Evolutionary conservation across 2,797 vertebrate genomes (phyloP).

Genomic region (Squalus acanthias): DNA sequence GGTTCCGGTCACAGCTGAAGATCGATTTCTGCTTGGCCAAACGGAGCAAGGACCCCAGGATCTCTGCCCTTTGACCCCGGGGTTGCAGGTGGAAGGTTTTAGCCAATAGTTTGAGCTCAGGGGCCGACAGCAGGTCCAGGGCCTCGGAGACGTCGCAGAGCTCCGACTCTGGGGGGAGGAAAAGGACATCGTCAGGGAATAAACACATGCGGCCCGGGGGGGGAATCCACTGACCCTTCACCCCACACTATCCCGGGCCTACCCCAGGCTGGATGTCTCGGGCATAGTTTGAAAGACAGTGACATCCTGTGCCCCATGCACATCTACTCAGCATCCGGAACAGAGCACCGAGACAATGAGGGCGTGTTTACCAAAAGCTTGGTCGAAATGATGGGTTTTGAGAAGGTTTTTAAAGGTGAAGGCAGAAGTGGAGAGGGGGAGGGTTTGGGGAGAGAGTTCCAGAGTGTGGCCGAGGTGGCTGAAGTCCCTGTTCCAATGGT

Average conservation of each 20-base stretch:
- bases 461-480: background rate
- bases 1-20: slow-evolving; percentile 59
- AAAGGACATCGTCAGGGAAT: background rate
- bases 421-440: background rate
- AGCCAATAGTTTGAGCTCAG: slow-evolving; percentile 77
- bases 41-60: slow-evolving; percentile 70
- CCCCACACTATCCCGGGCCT: background rate
- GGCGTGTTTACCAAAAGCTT: too few relatives aligned
- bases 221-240: background rate
- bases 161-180: slow-evolving; percentile 64
- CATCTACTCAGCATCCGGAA: background rate
- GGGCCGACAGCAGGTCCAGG: slow-evolving; percentile 80
- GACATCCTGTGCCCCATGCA: background rate
- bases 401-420: background rate
- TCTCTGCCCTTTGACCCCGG: slow-evolving; percentile 72
- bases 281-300: too few relatives aligned
- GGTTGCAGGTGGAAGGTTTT: slow-evolving; percentile 80
- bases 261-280: background rate
- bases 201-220: background rate
- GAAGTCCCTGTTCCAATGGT: background rate
- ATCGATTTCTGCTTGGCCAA: slow-evolving; percentile 78
- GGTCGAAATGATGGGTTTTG: too few relatives aligned
- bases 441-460: background rate
- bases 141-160: slow-evolving; percentile 75
- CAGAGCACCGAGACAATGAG: too few relatives aligned